Evolutionary conservation across 2,113 vertebrate species (phyloP).

Genomic region (Tinamus guttatus): DNA sequence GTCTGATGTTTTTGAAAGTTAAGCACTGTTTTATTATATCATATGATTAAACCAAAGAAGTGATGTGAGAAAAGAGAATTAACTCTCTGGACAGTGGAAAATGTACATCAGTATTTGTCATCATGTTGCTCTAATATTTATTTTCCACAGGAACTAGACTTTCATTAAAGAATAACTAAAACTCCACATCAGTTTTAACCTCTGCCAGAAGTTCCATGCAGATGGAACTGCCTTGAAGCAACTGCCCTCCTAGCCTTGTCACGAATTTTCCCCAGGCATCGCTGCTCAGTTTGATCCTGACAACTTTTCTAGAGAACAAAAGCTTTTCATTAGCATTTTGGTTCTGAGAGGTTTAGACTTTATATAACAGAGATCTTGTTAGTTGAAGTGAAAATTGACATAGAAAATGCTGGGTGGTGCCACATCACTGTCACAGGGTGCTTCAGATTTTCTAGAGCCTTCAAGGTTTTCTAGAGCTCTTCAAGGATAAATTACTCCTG

Average conservation of each 20-base stretch:
- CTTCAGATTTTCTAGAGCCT: background rate
- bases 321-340: background rate
- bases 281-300: accelerated
- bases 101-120: conserved; percentile 3
- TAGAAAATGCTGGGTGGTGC: background rate
- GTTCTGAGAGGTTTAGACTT: background rate
- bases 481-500: background rate
- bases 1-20: conserved; percentile 11
- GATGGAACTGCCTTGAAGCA: background rate
- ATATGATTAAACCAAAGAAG: conserved; percentile 10
- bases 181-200: background rate
- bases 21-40: conserved; percentile 16
- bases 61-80: conserved; percentile 22
- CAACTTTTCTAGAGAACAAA: background rate
- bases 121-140: background rate
- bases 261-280: accelerated
- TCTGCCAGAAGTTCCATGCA: background rate
- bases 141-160: conserved; percentile 35
- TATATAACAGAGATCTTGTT: background rate
- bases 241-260: background rate
- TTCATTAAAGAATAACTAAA: conserved; percentile 21
- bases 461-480: background rate
- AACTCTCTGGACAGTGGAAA: conserved; percentile 23
- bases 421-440: accelerated
- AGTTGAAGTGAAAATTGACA: background rate